A percentile compares a stretch with the other conserved stretches of the same genome.
phyloP scores from a whole-genome alignment of 2,113 vertebrate genomes.

The Paraplagusia blochii region DNA sequence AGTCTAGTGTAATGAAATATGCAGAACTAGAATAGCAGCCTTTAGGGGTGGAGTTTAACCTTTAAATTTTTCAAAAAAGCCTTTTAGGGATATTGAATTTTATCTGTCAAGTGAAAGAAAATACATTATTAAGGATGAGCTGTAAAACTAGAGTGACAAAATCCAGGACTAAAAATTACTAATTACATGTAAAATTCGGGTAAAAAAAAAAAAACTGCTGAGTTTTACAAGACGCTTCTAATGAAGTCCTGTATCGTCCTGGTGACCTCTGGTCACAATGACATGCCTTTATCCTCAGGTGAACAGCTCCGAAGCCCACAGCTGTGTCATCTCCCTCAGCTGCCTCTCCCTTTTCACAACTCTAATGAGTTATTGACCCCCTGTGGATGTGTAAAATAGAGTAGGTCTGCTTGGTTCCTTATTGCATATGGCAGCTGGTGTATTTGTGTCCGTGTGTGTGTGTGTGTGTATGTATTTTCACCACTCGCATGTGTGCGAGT shows the following conservation, averaged over 20 bases:
- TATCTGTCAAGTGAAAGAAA: constrained; percentile 7
- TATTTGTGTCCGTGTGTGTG: constrained; percentile 26
- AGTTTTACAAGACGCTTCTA: constrained; percentile 56
- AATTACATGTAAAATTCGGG: constrained; percentile 26
- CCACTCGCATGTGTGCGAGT: background rate
- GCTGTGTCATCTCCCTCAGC: constrained; percentile 48
- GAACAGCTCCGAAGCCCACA: constrained; percentile 33
- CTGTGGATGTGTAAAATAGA: constrained; percentile 67
- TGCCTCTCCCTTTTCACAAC: constrained; percentile 43
- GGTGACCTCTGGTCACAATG: constrained; percentile 60
- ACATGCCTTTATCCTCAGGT: constrained; percentile 63
- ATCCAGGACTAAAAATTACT: constrained; percentile 38
- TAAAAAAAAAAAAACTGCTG: constrained; percentile 28
- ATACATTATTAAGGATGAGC: constrained; percentile 51
- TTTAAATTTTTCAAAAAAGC: constrained; percentile 38
- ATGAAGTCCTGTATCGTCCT: constrained; percentile 62
- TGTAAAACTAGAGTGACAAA: constrained; percentile 32
- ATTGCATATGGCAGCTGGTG: constrained; percentile 60
- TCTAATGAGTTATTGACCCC: constrained; percentile 76
- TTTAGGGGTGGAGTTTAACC: constrained; percentile 29
- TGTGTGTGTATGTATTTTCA: background rate
- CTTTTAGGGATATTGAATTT: no score
- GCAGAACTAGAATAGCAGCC: constrained; percentile 4
- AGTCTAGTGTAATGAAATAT: constrained; percentile 7
- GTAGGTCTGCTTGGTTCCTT: constrained; percentile 53